Percentiles rank a stretch among this genome's conserved stretches.
phyloP scores from a whole-genome alignment of 2,113 vertebrate species.

The Chauna torquata region DNA sequence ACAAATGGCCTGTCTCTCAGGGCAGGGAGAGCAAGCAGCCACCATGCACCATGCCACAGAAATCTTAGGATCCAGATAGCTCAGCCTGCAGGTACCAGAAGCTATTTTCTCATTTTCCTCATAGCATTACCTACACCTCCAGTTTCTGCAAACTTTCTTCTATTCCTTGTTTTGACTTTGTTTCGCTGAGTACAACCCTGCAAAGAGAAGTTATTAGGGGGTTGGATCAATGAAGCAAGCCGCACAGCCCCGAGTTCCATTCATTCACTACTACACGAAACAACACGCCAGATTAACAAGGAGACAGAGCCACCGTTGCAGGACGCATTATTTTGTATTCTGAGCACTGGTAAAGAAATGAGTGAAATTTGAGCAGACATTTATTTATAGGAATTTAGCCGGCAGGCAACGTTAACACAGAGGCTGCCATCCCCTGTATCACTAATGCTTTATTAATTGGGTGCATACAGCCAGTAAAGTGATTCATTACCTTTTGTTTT shows the following conservation, averaged over 20 bases:
- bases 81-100: constrained; percentile 77
- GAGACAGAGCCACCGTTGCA: not conserved
- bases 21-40: not conserved
- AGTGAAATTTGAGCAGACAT: not conserved
- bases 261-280: not conserved
- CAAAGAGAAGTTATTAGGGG: not conserved
- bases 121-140: constrained; percentile 76
- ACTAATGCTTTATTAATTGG: not conserved
- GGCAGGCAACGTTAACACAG: not conserved
- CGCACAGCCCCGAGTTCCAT: accelerated
- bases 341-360: not conserved
- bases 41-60: constrained; percentile 61
- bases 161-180: constrained; percentile 57
- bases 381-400: not conserved
- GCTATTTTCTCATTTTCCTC: constrained; percentile 75
- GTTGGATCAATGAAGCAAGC: not conserved
- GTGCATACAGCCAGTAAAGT: not conserved
- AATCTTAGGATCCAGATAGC: constrained; percentile 77
- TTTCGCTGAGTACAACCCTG: constrained; percentile 71
- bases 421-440: not conserved
- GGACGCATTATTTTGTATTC: not conserved
- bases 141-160: constrained; percentile 76
- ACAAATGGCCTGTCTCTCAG: not conserved
- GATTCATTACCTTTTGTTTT: not conserved
- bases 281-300: accelerated